phyloP scores from a whole-genome alignment of 1,140 invertebrate genomes.

The Tetramorium simillimum region DNA sequence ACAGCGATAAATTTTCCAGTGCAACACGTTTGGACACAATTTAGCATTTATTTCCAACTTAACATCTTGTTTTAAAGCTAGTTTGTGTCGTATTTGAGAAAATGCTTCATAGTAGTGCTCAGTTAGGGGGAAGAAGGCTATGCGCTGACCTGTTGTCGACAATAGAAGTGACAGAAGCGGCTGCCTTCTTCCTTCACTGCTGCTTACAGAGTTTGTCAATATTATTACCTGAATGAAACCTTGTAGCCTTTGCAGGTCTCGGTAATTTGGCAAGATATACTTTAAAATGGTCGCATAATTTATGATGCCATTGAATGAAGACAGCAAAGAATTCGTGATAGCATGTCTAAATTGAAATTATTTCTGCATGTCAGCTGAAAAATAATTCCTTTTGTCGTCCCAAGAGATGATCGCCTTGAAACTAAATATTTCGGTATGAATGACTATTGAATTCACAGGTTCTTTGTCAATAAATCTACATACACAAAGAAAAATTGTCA shows the following conservation, averaged over 20 bases:
- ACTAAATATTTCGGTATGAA: neutral
- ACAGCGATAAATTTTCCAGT: neutral
- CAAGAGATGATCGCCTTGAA: too few relatives aligned
- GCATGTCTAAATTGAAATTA: neutral
- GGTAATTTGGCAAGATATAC: conserved; percentile 46
- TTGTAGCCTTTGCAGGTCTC: neutral
- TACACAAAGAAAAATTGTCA: too few relatives aligned
- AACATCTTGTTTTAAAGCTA: neutral
- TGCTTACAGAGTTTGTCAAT: conserved; percentile 38
- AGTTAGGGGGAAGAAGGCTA: neutral
- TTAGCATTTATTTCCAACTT: neutral
- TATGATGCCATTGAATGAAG: conserved; percentile 26
- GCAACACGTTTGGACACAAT: neutral
- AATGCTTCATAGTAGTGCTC: neutral
- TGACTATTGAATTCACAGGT: neutral
- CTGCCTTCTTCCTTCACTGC: neutral
- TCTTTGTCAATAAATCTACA: too few relatives aligned
- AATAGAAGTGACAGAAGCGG: neutral
- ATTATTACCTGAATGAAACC: neutral
- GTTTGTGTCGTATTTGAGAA: neutral
- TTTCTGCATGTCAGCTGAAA: neutral
- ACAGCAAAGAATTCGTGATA: neutral
- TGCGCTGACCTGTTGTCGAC: neutral
- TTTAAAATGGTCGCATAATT: conserved; percentile 42
- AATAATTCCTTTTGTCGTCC: neutral